Evolutionary conservation across 2,797 vertebrate genomes (phyloP).

Genomic region (Spheniscus humboldti): DNA sequence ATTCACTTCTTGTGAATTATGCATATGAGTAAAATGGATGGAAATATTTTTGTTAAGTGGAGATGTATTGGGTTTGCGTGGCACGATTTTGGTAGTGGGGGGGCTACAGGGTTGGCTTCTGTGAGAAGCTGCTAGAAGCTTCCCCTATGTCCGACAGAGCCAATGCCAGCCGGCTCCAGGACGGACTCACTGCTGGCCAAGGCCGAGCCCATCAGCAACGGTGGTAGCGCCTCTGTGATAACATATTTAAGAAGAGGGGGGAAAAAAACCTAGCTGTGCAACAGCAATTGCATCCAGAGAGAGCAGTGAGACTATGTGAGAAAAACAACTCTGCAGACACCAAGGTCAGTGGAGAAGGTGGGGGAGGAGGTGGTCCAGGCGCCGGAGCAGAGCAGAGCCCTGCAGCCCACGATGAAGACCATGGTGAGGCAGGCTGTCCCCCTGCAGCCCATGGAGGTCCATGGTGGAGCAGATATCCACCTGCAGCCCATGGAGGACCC

Average conservation of each 20-base stretch:
- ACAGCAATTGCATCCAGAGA: background rate
- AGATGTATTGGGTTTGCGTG: background rate
- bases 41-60: background rate
- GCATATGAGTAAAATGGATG: fast-evolving
- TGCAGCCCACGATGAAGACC: background rate
- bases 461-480: too few relatives aligned
- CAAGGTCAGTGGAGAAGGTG: background rate
- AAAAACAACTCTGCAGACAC: background rate
- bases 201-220: fast-evolving
- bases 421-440: background rate
- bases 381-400: background rate
- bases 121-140: background rate
- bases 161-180: background rate
- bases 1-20: background rate
- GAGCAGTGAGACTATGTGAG: background rate
- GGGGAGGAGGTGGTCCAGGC: background rate
- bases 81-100: background rate
- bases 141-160: background rate
- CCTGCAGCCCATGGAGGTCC: background rate
- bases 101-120: background rate
- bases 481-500: too few relatives aligned
- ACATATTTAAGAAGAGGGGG: background rate
- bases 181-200: background rate
- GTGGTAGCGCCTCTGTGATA: background rate
- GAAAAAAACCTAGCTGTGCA: too few relatives aligned